Evolutionary conservation across 1,140 invertebrate species (phyloP), one percentile per base, ranked within the genome.

Genomic region (Ceratina japonica): DNA sequence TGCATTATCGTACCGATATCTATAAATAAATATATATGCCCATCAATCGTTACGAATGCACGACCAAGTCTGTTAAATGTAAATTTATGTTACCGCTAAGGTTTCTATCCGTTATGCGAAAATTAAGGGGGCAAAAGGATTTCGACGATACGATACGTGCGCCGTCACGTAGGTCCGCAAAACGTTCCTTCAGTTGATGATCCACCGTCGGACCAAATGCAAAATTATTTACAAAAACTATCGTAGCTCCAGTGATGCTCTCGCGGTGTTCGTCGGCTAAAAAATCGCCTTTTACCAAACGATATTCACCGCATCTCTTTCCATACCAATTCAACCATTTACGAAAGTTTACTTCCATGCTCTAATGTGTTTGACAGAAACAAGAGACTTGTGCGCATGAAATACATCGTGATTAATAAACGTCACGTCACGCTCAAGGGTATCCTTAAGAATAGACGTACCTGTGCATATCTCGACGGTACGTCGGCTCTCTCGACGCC

Each of bases 1-100:
- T 99, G 97, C 97, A 99, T 99, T 88, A 99, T 99, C 58, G 98
- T 98, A 73, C 98, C 98, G 90, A 99, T 99, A 94, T 99, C 98
- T 95, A 94, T 93, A 83, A 95, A 16, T 44, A 75, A 76, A 79
- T 44, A 44, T 44, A 44, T 44, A 44, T 44, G 1, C 37, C 37
- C 10, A 44, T 44, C 10, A 44, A 10, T 44, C 37, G 5, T 44
- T 44, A 44, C 0, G 5, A 7, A 10, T 44, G 37, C 10, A 44
- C 37, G 37, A 44, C 37, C 37, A 3, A 44, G 37, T 44, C 37
- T 44, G 5, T 51, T 16, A 12, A 61, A 44, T 31, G 24, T 75
- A 22, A 61, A 70, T 24, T 68, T 66, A 65, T 61, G 89, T 93
- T 93, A 96, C 95, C 95, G 92, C 94, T 95, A 15, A 96, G 93